phyloP scores from a whole-genome alignment of 2,113 vertebrate species.

The Cranoglanis bouderius region DNA sequence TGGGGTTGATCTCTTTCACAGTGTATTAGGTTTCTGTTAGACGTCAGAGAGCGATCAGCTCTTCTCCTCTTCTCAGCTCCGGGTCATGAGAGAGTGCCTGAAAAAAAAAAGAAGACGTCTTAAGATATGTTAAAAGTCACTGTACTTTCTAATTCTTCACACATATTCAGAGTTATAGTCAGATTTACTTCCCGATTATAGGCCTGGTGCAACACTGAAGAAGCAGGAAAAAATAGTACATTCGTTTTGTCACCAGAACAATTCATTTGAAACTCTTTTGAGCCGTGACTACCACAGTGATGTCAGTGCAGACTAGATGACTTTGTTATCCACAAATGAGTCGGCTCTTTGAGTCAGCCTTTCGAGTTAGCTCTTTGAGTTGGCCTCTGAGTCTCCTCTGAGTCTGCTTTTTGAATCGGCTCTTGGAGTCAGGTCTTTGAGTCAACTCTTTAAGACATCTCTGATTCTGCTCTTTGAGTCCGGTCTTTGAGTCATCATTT shows the following conservation, averaged over 20 bases:
- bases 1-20: not conserved
- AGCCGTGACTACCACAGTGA: not conserved
- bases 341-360: not conserved
- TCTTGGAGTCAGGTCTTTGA: not conserved
- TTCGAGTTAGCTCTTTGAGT: not conserved
- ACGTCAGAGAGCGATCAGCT: slow-evolving; percentile 26
- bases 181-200: not conserved
- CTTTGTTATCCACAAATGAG: not conserved
- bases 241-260: not conserved
- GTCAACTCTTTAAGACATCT: not conserved
- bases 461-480: not conserved
- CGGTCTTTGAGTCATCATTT: not conserved
- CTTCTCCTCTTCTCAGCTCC: not conserved
- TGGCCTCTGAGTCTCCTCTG: not conserved
- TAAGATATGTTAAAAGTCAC: not conserved
- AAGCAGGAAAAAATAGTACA: not conserved
- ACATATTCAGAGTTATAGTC: not conserved
- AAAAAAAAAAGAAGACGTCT: not conserved
- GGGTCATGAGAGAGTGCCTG: not conserved
- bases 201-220: not conserved
- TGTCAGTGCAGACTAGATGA: too few relatives aligned
- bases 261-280: not conserved
- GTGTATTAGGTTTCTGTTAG: slow-evolving; percentile 19
- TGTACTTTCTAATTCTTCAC: not conserved
- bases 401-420: not conserved